Evolutionary conservation across 2,888 invertebrate genomes (phyloP).

Genomic region (Mimumesa dahlbomi): DNA sequence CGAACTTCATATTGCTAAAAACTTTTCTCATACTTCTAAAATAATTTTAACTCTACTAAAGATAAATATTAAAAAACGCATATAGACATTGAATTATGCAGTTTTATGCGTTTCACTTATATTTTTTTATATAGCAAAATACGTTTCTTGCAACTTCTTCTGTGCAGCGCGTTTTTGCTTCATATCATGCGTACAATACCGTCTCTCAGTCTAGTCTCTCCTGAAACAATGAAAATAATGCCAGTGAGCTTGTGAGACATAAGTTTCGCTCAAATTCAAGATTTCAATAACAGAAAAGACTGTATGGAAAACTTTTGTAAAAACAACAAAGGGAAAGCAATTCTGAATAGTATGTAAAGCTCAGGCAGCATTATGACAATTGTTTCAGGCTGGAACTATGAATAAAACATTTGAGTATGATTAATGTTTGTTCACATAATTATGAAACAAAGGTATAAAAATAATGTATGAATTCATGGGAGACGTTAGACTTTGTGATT

Average conservation of each 20-base stretch:
- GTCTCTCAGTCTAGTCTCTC: conserved; percentile 79
- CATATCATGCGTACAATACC: conserved; percentile 65
- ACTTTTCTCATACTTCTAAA: background rate
- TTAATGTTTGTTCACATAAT: conserved; percentile 31
- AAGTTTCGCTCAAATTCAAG: conserved; percentile 50
- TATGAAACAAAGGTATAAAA: conserved; percentile 32
- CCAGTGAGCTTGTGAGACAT: conserved; percentile 74
- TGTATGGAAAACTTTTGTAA: conserved; percentile 47
- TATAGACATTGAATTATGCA: conserved; percentile 27
- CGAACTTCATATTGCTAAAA: conserved; percentile 32
- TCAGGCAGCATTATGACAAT: conserved; percentile 80
- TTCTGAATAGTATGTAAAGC: conserved; percentile 71
- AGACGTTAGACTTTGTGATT: background rate
- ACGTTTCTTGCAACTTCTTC: conserved; percentile 58
- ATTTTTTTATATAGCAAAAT: conserved; percentile 48
- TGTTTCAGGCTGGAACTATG: conserved; percentile 78
- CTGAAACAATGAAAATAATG: conserved; percentile 83
- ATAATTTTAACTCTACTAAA: conserved; percentile 10
- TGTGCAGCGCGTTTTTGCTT: conserved; percentile 53
- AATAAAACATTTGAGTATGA: conserved; percentile 54
- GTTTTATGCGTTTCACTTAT: conserved; percentile 14
- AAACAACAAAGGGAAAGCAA: conserved; percentile 62
- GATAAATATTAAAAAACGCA: conserved; percentile 16
- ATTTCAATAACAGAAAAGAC: conserved; percentile 57
- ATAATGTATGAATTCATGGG: conserved; percentile 18